These are phyloP conservation scores for Capitella teleta DNA, from an alignment of 1,140 invertebrate genomes.

Conservation along the genomic window DNA sequence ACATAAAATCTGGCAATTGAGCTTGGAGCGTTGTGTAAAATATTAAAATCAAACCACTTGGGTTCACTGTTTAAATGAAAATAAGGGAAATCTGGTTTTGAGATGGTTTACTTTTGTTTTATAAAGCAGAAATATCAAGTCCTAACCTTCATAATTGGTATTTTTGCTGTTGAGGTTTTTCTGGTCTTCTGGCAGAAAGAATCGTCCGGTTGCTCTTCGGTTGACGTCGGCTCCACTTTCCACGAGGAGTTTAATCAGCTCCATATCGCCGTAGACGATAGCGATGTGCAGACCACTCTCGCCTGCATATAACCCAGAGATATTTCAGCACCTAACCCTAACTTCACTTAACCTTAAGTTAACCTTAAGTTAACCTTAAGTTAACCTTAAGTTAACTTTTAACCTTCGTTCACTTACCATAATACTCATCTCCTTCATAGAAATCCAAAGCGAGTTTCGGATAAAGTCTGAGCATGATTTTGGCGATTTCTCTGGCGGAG, in stretches of 20 bases:
- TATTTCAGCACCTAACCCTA: background rate
- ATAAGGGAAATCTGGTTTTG: no score
- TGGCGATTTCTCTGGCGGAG: slow-evolving; percentile 66
- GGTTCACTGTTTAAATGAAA: no score
- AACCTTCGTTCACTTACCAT: slow-evolving; percentile 52
- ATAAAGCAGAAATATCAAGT: background rate
- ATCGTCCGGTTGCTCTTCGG: slow-evolving; percentile 75
- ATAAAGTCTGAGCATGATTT: slow-evolving; percentile 79
- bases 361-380: background rate
- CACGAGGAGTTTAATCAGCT: slow-evolving; percentile 83
- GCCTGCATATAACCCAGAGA: slow-evolving; percentile 40
- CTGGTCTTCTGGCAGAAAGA: slow-evolving; percentile 80
- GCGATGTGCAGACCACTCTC: slow-evolving; percentile 89
- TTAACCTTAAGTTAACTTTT: background rate
- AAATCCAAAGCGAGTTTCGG: slow-evolving; percentile 84
- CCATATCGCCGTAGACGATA: slow-evolving; percentile 91
- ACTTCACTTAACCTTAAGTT: background rate
- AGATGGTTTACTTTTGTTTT: background rate
- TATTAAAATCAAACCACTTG: no score
- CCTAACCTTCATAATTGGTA: slow-evolving; percentile 74
- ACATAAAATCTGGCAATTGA: no score
- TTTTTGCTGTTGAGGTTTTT: slow-evolving; percentile 55
- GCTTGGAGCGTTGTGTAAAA: no score
- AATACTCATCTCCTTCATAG: slow-evolving; percentile 93
- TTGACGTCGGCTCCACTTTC: slow-evolving; percentile 80